Evolutionary conservation across 2,113 vertebrate genomes (phyloP).

Genomic region (Ciconia stormi): DNA sequence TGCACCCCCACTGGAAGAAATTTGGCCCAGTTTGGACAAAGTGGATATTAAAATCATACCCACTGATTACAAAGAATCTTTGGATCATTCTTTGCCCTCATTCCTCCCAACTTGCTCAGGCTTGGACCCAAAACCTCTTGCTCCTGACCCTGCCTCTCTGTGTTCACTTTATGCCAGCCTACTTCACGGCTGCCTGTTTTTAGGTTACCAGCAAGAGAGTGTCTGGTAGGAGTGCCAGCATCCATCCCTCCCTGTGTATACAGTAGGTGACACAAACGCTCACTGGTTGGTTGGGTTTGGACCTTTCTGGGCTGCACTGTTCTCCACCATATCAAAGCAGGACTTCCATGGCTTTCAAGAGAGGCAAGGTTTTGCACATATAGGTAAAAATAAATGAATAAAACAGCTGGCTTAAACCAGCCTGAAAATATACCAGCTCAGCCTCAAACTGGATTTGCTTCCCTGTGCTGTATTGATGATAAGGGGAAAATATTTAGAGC

Average conservation of each 20-base stretch:
- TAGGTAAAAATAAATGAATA: background rate
- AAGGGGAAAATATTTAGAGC: conserved; percentile 44
- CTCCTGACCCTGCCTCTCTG: background rate
- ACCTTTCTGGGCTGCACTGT: background rate
- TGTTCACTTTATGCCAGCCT: background rate
- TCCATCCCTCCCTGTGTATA: background rate
- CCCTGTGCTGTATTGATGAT: conserved; percentile 25
- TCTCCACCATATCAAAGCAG: background rate
- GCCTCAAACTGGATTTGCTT: conserved; percentile 20
- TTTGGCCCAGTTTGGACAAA: background rate
- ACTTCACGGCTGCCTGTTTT: background rate
- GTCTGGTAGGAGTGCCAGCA: background rate
- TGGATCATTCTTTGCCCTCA: background rate
- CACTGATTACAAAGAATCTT: background rate
- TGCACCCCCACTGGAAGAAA: background rate
- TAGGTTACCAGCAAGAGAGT: background rate
- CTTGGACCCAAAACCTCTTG: background rate
- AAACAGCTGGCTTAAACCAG: background rate
- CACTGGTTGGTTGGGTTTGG: background rate
- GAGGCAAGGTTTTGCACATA: background rate
- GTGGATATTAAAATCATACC: background rate
- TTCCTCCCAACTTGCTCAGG: background rate
- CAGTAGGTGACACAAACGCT: background rate
- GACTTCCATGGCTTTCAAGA: background rate
- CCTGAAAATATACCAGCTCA: conserved; percentile 5